A percentile compares a stretch with the other conserved stretches of the same genome.
phyloP scores from a whole-genome alignment of 2,888 invertebrate species.

The Seira musarum region DNA sequence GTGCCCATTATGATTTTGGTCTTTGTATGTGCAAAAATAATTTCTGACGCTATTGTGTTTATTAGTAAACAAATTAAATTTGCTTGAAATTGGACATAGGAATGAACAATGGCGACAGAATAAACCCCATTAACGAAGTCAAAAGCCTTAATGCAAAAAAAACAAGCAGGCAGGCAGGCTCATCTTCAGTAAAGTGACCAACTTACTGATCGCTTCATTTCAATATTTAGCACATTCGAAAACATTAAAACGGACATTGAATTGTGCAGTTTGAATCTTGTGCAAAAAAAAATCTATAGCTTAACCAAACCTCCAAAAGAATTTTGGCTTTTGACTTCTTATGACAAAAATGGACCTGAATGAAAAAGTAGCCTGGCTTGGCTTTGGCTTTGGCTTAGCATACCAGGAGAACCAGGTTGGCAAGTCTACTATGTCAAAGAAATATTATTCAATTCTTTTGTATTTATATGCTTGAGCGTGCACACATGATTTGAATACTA shows the following conservation, averaged over 20 bases:
- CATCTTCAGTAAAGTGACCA: neutral
- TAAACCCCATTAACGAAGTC: too few species aligned
- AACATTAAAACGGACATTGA: neutral
- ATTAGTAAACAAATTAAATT: too few species aligned
- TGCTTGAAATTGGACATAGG: neutral
- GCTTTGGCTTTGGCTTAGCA: constrained; percentile 30
- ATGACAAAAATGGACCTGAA: constrained; percentile 53
- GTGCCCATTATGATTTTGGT: too few species aligned
- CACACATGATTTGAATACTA: constrained; percentile 56
- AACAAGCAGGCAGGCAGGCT: too few species aligned
- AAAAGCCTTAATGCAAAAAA: too few species aligned
- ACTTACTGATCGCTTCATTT: neutral
- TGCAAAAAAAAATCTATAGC: neutral
- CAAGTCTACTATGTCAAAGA: constrained; percentile 27
- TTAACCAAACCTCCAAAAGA: neutral
- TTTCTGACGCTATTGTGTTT: too few species aligned
- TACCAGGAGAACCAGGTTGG: constrained; percentile 46
- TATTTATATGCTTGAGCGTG: neutral
- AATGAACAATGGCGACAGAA: neutral
- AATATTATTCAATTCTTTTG: constrained; percentile 43
- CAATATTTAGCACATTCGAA: neutral
- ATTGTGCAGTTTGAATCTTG: neutral
- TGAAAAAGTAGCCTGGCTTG: constrained; percentile 38
- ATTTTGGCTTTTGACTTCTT: constrained; percentile 45
- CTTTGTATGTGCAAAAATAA: too few species aligned